phyloP scores from a whole-genome alignment of 2,797 vertebrate species.

The Cossypha heuglini region DNA sequence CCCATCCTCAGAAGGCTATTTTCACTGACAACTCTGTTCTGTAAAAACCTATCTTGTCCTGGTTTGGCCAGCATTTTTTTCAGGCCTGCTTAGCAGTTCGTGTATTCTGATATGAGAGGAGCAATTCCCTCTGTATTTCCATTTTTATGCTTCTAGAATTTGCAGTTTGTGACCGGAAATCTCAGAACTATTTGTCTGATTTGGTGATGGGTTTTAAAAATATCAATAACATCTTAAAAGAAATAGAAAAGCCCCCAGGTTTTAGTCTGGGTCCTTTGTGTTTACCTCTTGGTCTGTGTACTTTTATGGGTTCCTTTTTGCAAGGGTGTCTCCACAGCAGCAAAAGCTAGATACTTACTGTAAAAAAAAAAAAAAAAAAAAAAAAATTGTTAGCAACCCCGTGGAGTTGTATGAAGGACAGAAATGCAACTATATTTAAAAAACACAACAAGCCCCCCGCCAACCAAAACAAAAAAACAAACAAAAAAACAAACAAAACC shows the following conservation, averaged over 20 bases:
- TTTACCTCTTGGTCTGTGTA: neutral
- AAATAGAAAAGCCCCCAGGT: neutral
- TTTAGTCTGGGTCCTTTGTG: neutral
- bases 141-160: neutral
- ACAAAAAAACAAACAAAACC: neutral
- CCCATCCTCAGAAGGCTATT: neutral
- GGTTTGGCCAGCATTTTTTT: neutral
- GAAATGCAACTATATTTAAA: neutral
- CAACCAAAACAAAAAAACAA: no score
- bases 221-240: neutral
- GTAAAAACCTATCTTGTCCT: neutral
- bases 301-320: neutral
- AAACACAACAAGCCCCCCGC: no score
- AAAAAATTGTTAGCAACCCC: neutral
- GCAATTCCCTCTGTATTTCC: neutral
- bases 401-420: neutral
- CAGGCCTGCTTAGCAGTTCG: neutral
- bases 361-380: neutral
- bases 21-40: neutral
- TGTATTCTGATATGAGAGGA: neutral
- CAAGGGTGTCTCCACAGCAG: neutral
- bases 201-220: neutral
- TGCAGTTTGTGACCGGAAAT: neutral
- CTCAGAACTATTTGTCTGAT: neutral
- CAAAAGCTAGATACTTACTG: neutral